Percentiles rank a stretch among this genome's conserved stretches.
phyloP scores from a whole-genome alignment of 1,140 invertebrate genomes.

The Zophobas morio region DNA sequence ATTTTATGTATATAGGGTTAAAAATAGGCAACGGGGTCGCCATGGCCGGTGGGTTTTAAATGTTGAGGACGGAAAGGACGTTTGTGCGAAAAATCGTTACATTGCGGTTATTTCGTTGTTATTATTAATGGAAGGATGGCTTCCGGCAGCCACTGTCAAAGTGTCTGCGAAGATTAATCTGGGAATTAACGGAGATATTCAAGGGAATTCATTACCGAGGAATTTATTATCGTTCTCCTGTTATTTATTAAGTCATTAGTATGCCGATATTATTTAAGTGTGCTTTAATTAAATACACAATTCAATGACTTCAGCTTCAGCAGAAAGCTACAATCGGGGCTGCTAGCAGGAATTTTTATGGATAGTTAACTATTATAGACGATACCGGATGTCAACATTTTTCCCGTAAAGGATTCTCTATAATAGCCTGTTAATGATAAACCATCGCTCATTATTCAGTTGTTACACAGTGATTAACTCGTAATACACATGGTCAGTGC shows the following conservation, averaged over 20 bases:
- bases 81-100: not conserved
- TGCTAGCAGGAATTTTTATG: too few relatives aligned
- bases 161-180: constrained; percentile 2
- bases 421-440: too few relatives aligned
- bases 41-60: constrained; percentile 9
- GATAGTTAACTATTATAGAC: too few relatives aligned
- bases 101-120: not conserved
- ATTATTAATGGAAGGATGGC: not conserved
- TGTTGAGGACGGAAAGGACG: constrained; percentile 1
- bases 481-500: too few relatives aligned
- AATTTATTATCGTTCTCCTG: not conserved
- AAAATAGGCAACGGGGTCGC: not conserved
- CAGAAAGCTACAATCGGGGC: too few relatives aligned
- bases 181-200: not conserved
- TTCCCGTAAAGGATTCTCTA: too few relatives aligned
- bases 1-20: not conserved
- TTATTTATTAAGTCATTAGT: constrained; percentile 8
- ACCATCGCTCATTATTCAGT: too few relatives aligned
- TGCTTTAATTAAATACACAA: constrained; percentile 9
- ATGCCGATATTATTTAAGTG: not conserved
- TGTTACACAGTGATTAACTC: too few relatives aligned
- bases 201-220: not conserved
- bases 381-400: too few relatives aligned
- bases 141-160: not conserved
- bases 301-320: not conserved